These are phyloP conservation scores for Cotesia vestalis DNA, from an alignment of 1,140 invertebrate genomes.

Conservation along the genomic window DNA sequence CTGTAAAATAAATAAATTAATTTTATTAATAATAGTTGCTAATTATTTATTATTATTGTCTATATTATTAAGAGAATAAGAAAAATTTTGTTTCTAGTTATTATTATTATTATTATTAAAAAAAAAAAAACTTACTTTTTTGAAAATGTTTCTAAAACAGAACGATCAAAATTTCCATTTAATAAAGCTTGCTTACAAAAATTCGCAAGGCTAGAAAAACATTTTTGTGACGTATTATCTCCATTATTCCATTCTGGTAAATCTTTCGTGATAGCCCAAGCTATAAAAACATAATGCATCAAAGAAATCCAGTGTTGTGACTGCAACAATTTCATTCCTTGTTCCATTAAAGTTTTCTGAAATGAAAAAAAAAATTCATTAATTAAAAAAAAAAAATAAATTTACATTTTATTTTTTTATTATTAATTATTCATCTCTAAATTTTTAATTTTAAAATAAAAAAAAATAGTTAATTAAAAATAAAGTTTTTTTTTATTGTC, in stretches of 20 bases:
- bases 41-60: background rate
- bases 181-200: slow-evolving; percentile 74
- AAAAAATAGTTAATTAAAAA: background rate
- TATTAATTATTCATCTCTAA: no score
- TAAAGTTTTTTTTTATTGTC: background rate
- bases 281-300: slow-evolving; percentile 75
- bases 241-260: slow-evolving; percentile 79
- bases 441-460: no score
- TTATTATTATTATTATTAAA: background rate
- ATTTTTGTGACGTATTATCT: slow-evolving; percentile 73
- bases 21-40: no score
- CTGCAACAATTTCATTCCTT: slow-evolving; percentile 73
- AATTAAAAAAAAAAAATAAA: no score
- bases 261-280: slow-evolving; percentile 76
- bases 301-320: slow-evolving; percentile 78
- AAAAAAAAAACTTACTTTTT: slow-evolving; percentile 48
- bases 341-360: slow-evolving; percentile 73
- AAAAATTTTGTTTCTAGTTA: background rate
- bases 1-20: slow-evolving; percentile 42
- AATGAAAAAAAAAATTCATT: slow-evolving; percentile 47
- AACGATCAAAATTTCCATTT: slow-evolving; percentile 67
- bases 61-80: no score
- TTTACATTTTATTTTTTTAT: no score
- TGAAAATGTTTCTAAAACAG: slow-evolving; percentile 58
- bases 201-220: slow-evolving; percentile 75